These are phyloP conservation scores for Murina feae DNA, from an alignment of 2,113 vertebrate species.

Conservation along the genomic window DNA sequence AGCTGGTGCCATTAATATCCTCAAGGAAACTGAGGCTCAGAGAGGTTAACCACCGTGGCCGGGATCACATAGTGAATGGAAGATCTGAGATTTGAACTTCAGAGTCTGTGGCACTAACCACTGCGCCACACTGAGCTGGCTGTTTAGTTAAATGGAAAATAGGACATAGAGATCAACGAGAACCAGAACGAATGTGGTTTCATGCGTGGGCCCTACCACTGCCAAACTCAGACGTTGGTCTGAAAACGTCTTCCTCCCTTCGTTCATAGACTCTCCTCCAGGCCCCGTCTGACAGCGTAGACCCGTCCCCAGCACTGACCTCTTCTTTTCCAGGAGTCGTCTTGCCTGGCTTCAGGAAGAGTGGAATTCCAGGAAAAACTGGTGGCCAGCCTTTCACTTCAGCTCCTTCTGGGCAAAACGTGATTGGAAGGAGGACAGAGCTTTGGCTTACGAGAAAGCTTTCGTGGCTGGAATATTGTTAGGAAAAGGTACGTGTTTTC, in stretches of 20 bases:
- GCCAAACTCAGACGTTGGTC: not conserved
- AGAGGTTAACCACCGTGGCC: not conserved
- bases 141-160: not conserved
- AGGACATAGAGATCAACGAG: not conserved
- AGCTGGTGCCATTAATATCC: not conserved
- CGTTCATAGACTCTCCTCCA: not conserved
- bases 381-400: constrained; percentile 93
- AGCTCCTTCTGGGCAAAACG: constrained; percentile 81
- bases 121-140: no score
- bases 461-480: constrained; percentile 78
- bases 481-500: constrained; percentile 79
- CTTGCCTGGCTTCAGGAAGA: constrained; percentile 74
- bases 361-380: constrained; percentile 85
- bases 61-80: not conserved
- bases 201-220: not conserved
- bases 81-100: not conserved
- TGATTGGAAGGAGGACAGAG: constrained; percentile 79
- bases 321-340: constrained; percentile 67
- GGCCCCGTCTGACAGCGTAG: rapidly evolving
- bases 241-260: not conserved
- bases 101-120: not conserved
- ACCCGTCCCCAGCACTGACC: not conserved
- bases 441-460: constrained; percentile 83
- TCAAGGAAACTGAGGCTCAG: not conserved
- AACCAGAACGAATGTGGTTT: not conserved